phyloP scores from a whole-genome alignment of 1,140 invertebrate species.

The Microvelia longipes region DNA sequence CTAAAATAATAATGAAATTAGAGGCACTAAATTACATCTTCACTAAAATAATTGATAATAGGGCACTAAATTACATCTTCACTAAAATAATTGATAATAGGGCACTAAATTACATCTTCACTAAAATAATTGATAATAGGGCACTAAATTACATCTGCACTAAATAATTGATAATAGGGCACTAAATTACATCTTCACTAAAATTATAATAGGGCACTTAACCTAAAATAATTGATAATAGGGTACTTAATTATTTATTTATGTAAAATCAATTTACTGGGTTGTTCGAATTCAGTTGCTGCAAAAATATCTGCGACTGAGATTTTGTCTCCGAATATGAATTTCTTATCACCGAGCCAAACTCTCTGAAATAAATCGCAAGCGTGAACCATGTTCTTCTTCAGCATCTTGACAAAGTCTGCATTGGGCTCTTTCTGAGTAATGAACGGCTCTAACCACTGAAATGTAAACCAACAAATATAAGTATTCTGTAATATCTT shows the following conservation, averaged over 20 bases:
- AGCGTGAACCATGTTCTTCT: neutral
- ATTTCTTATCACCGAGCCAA: neutral
- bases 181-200: neutral
- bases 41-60: no score
- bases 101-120: no score
- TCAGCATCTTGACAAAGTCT: neutral
- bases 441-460: neutral
- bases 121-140: no score
- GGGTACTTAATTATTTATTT: neutral
- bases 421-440: neutral
- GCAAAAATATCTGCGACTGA: constrained; percentile 4
- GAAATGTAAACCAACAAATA: neutral
- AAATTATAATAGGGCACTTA: neutral
- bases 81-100: neutral
- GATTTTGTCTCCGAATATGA: neutral
- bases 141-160: no score
- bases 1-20: no score
- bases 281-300: constrained; percentile 3
- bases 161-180: neutral
- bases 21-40: no score
- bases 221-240: neutral
- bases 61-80: neutral
- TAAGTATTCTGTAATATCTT: no score
- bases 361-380: neutral
- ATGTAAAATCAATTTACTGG: neutral